Percentiles rank a stretch among this genome's conserved stretches.
Conservation (phyloP, 2,888 invertebrate species). For the Theretra japonica region DNA sequence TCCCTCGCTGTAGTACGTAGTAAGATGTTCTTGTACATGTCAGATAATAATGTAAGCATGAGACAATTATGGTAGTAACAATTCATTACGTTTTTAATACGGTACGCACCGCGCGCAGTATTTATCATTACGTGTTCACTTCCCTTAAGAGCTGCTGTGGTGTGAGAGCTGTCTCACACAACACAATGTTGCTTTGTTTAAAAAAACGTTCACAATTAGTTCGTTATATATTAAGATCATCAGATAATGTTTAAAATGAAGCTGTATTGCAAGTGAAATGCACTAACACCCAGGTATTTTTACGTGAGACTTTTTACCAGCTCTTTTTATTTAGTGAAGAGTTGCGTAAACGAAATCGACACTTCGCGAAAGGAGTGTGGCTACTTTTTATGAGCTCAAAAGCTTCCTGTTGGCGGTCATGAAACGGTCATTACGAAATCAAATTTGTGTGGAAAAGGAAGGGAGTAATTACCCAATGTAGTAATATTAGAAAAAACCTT, state of each 20-base stretch:
- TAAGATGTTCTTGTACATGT: background rate
- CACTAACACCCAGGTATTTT: conserved; percentile 43
- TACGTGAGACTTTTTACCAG: conserved; percentile 46
- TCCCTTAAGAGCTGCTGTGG: conserved; percentile 38
- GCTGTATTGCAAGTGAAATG: conserved; percentile 52
- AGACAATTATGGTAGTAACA: conserved; percentile 1
- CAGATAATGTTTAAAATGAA: conserved; percentile 49
- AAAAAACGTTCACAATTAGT: conserved; percentile 50
- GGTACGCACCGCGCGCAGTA: background rate
- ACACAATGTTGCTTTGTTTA: conserved; percentile 59
- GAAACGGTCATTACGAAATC: background rate
- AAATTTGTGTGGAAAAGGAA: conserved; percentile 22
- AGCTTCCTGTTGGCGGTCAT: background rate
- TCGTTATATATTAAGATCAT: conserved; percentile 44
- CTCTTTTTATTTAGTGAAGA: conserved; percentile 2
- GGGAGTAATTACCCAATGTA: conserved; percentile 22
- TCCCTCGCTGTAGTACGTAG: background rate
- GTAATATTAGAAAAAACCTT: conserved; percentile 25
- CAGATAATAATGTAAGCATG: conserved; percentile 5
- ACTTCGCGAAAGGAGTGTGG: background rate
- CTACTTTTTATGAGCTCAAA: background rate
- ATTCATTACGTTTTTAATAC: conserved; percentile 13
- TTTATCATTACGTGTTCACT: conserved; percentile 33
- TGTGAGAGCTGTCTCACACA: conserved; percentile 54
- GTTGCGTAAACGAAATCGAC: background rate